Evolutionary conservation across 92 coral and sea anemone genomes (phyloP).

Genomic region (Meandrina meandrites): DNA sequence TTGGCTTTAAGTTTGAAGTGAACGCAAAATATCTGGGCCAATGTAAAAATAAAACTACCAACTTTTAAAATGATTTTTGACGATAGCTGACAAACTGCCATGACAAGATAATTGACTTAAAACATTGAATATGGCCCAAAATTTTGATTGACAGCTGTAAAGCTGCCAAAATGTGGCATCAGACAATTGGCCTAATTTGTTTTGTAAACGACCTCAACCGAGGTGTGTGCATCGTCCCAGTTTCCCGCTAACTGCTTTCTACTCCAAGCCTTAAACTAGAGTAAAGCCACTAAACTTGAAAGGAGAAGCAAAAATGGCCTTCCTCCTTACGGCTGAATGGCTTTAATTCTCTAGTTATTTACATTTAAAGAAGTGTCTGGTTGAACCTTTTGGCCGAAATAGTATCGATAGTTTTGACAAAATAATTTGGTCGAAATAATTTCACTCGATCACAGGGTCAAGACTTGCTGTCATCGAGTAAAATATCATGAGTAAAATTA

Average conservation of each 20-base stretch:
- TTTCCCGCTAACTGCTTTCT: background rate
- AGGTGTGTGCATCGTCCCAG: background rate
- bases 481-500: background rate
- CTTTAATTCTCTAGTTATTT: background rate
- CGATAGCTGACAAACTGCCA: background rate
- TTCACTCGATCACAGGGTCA: background rate
- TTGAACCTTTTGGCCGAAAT: slow-evolving; percentile 25
- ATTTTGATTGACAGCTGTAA: background rate
- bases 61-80: too few relatives aligned
- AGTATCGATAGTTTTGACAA: background rate
- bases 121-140: background rate
- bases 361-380: background rate
- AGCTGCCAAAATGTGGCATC: background rate
- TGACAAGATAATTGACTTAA: background rate
- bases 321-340: slow-evolving; percentile 6
- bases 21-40: too few relatives aligned
- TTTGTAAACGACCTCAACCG: background rate
- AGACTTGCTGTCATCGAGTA: background rate
- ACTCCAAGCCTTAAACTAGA: background rate
- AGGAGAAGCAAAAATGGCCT: background rate
- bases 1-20: background rate
- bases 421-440: background rate
- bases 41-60: too few relatives aligned
- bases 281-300: background rate
- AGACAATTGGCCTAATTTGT: background rate